These are phyloP conservation scores for Clarias macrocephalus DNA, from an alignment of 2,113 vertebrate genomes.

Conservation along the genomic window DNA sequence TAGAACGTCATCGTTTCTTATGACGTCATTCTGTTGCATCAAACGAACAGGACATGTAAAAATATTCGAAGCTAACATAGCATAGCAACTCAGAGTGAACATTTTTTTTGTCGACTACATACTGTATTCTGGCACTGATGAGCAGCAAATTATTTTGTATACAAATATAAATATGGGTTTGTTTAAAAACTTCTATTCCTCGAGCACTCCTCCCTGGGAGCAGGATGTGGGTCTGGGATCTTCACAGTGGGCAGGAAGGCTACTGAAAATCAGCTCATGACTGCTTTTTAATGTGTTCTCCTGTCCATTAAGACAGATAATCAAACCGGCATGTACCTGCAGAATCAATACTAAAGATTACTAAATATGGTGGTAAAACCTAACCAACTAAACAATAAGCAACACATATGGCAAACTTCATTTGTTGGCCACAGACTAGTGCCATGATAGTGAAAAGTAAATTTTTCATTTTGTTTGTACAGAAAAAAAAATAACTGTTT, in stretches of 20 bases:
- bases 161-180: conserved; percentile 46
- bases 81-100: conserved; percentile 41
- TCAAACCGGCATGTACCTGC: conserved; percentile 38
- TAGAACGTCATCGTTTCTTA: conserved; percentile 13
- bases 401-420: conserved; percentile 35
- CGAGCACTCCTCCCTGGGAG: conserved; percentile 9
- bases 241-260: conserved; percentile 12
- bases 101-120: conserved; percentile 38
- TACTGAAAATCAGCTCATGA: conserved; percentile 31
- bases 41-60: conserved; percentile 15
- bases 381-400: conserved; percentile 24
- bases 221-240: conserved; percentile 2
- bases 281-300: conserved; percentile 15
- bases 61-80: conserved; percentile 44
- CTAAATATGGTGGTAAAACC: conserved; percentile 27
- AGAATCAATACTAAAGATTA: conserved; percentile 26
- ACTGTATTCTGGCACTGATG: conserved; percentile 56
- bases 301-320: conserved; percentile 31
- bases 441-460: conserved; percentile 13
- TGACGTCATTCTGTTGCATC: not conserved
- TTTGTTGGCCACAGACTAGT: conserved; percentile 31
- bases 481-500: conserved; percentile 33
- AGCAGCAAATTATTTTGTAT: conserved; percentile 65
- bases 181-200: conserved; percentile 43
- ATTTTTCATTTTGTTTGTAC: conserved; percentile 11